Evolutionary conservation across 2,113 vertebrate species (phyloP).

Genomic region (Ancistrus triradiatus): DNA sequence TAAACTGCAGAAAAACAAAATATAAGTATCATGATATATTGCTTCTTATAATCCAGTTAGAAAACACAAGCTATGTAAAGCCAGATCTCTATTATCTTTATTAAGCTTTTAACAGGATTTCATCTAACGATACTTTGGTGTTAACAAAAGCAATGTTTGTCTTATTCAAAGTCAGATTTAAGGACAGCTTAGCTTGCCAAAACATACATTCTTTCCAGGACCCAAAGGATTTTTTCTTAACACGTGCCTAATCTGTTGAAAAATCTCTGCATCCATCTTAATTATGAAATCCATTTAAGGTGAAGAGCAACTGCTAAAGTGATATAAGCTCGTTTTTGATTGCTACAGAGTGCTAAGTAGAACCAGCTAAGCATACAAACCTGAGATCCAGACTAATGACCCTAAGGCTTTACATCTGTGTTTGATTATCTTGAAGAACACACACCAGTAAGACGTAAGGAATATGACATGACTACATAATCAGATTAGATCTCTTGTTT

Average conservation of each 20-base stretch:
- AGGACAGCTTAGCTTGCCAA: slow-evolving; percentile 24
- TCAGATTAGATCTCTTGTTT: background rate
- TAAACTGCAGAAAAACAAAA: too few relatives aligned
- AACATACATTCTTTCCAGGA: slow-evolving; percentile 10
- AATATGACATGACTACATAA: background rate
- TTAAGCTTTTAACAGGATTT: too few relatives aligned
- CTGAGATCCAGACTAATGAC: slow-evolving; percentile 10
- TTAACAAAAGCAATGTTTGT: too few relatives aligned
- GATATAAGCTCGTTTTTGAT: slow-evolving; percentile 9
- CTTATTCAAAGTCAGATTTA: background rate
- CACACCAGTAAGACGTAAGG: background rate
- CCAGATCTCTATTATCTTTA: too few relatives aligned
- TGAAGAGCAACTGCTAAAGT: slow-evolving; percentile 25
- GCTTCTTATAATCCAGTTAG: too few relatives aligned
- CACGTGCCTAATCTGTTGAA: slow-evolving; percentile 4
- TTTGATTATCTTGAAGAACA: slow-evolving; percentile 8
- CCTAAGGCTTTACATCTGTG: slow-evolving; percentile 9
- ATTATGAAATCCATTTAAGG: slow-evolving; percentile 3
- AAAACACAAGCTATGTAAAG: too few relatives aligned
- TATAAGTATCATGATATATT: too few relatives aligned
- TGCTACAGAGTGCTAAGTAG: slow-evolving; percentile 4
- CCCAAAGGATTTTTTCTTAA: background rate
- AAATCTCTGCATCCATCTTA: slow-evolving; percentile 12
- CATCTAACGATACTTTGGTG: too few relatives aligned
- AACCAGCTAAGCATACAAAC: background rate